A percentile compares a stretch with the other conserved stretches of the same genome.
phyloP scores from a whole-genome alignment of 2,113 vertebrate genomes.

The Microtus oregoni region DNA sequence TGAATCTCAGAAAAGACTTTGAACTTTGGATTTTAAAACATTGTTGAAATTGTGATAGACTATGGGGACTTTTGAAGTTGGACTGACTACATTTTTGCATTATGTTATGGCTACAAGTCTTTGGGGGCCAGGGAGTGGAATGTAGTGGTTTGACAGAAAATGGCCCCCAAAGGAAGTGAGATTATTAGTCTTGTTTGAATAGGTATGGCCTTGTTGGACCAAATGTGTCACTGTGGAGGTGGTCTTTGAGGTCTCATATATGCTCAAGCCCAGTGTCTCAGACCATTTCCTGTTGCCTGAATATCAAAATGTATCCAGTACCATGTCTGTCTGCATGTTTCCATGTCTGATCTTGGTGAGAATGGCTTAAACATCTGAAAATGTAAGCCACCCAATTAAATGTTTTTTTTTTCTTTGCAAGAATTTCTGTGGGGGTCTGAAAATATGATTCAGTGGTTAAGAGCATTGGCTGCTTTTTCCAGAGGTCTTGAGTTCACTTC shows the following conservation, averaged over 20 bases:
- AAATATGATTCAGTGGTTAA: not conserved
- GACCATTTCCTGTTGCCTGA: not conserved
- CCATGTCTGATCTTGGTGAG: not conserved
- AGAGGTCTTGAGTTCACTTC: not conserved
- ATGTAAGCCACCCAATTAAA: not conserved
- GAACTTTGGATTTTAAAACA: too few relatives aligned
- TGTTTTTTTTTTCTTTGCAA: not conserved
- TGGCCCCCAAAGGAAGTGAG: not conserved
- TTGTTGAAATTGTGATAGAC: not conserved
- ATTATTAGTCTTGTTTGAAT: not conserved
- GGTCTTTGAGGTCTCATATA: not conserved
- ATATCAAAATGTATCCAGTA: not conserved
- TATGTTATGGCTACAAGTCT: not conserved
- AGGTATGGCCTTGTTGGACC: not conserved
- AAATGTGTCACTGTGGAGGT: not conserved
- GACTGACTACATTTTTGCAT: not conserved
- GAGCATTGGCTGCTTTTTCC: not conserved
- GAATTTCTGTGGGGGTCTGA: not conserved
- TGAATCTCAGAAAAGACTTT: too few relatives aligned
- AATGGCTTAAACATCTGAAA: not conserved
- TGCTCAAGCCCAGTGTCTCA: not conserved
- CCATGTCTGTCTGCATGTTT: not conserved
- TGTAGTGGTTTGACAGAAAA: not conserved
- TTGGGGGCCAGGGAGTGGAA: not conserved
- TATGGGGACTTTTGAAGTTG: not conserved